Evolutionary conservation across 35 echinoderm and acorn worm genomes (phyloP).

Genomic region (Chiridota heheva): DNA sequence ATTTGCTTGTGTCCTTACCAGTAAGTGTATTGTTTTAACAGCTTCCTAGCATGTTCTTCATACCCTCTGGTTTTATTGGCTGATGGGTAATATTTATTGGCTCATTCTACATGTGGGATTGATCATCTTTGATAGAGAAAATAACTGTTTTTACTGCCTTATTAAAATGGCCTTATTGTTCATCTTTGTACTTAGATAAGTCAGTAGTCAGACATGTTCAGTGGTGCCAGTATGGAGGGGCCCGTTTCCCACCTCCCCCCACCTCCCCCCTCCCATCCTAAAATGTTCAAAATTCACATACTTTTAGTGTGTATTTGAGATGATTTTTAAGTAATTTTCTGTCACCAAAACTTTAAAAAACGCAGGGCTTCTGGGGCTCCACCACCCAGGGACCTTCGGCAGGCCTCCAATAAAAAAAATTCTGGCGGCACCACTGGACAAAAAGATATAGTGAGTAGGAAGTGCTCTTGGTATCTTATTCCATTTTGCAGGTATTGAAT

Average conservation of each 20-base stretch:
- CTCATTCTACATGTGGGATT: background rate
- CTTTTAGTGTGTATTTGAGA: background rate
- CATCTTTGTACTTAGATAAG: background rate
- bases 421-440: background rate
- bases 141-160: background rate
- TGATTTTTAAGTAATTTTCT: background rate
- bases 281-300: too few species aligned
- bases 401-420: background rate
- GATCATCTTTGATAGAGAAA: background rate
- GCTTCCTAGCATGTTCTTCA: background rate
- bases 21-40: too few species aligned
- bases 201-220: too few species aligned
- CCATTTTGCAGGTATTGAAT: background rate
- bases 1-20: conserved; percentile 76
- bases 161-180: background rate
- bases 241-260: too few species aligned
- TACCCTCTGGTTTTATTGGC: background rate
- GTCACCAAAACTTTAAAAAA: background rate
- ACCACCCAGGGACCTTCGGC: background rate
- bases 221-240: too few species aligned
- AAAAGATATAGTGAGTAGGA: background rate
- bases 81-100: background rate
- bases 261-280: too few species aligned
- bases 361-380: background rate
- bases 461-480: too few species aligned